A percentile compares a stretch with the other conserved stretches of the same genome.
phyloP scores from a whole-genome alignment of 2,888 invertebrate genomes.

The Sinopyrophorus schimmeli region DNA sequence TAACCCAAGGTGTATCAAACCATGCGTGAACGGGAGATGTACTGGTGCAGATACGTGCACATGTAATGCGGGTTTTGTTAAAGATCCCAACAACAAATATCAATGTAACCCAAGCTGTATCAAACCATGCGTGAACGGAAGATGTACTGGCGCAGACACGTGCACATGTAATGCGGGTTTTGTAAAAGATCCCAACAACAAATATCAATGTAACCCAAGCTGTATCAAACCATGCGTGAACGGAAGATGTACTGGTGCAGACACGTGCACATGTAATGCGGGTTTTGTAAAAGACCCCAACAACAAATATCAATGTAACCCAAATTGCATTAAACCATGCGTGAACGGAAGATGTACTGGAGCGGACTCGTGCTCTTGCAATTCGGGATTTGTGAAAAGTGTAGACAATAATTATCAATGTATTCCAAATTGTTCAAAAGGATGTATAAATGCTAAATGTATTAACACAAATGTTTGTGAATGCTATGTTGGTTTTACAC shows the following conservation, averaged over 20 bases:
- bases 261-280: slow-evolving; percentile 34
- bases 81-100: slow-evolving; percentile 58
- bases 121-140: slow-evolving; percentile 59
- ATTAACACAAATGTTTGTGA: slow-evolving; percentile 49
- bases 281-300: slow-evolving; percentile 38
- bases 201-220: slow-evolving; percentile 62
- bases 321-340: slow-evolving; percentile 43
- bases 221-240: slow-evolving; percentile 61
- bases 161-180: slow-evolving; percentile 68
- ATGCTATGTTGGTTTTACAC: slow-evolving; percentile 34
- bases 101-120: slow-evolving; percentile 64
- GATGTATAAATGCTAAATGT: slow-evolving; percentile 57
- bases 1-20: slow-evolving; percentile 18
- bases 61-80: slow-evolving; percentile 63
- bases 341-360: slow-evolving; percentile 57
- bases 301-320: slow-evolving; percentile 29
- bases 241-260: slow-evolving; percentile 57
- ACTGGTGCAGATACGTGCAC: slow-evolving; percentile 56
- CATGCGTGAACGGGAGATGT: slow-evolving; percentile 24
- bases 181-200: slow-evolving; percentile 57
- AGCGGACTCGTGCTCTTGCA: slow-evolving; percentile 41
- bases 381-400: slow-evolving; percentile 29
- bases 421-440: slow-evolving; percentile 30
- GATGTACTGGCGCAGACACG: slow-evolving; percentile 50
- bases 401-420: slow-evolving; percentile 26